Conservation (phyloP, 92 coral and sea anemone species). For the Porites evermanni region DNA sequence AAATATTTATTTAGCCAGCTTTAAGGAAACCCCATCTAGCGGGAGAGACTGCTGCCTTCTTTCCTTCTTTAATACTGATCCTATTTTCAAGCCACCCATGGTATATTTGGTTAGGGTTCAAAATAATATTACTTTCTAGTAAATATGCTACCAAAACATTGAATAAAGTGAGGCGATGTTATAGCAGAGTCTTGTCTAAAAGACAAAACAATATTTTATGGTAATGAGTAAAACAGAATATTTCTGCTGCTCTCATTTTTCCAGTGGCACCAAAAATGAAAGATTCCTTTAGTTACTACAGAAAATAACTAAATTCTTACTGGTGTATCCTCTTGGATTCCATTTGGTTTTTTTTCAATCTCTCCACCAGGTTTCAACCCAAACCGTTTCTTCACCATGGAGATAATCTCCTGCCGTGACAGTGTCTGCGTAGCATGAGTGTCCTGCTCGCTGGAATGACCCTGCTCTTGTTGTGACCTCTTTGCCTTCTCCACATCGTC, state of each 20-base stretch:
- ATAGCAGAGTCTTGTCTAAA: background rate
- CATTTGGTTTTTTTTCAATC: slow-evolving; percentile 51
- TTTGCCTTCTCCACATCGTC: slow-evolving; percentile 78
- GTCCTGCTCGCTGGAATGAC: slow-evolving; percentile 83
- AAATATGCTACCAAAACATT: no score
- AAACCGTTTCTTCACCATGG: slow-evolving; percentile 92
- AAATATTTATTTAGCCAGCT: background rate
- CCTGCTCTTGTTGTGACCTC: slow-evolving; percentile 59
- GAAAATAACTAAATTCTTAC: background rate
- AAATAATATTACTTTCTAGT: no score
- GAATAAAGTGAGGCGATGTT: no score
- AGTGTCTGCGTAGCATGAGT: slow-evolving; percentile 73
- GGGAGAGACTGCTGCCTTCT: no score
- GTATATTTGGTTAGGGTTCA: no score
- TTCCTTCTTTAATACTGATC: no score
- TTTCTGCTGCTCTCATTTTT: background rate
- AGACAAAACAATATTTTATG: background rate
- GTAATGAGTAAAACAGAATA: background rate
- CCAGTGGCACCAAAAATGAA: background rate
- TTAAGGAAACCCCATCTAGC: no score
- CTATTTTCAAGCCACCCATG: no score
- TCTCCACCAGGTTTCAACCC: slow-evolving; percentile 80
- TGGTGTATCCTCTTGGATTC: slow-evolving; percentile 68
- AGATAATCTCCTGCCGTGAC: slow-evolving; percentile 80
- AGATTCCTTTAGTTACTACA: no score